A percentile compares a stretch with the other conserved stretches of the same genome.
These are phyloP conservation scores for Ricordea florida DNA, from an alignment of 92 coral and sea anemone species.

Conservation along the genomic window DNA sequence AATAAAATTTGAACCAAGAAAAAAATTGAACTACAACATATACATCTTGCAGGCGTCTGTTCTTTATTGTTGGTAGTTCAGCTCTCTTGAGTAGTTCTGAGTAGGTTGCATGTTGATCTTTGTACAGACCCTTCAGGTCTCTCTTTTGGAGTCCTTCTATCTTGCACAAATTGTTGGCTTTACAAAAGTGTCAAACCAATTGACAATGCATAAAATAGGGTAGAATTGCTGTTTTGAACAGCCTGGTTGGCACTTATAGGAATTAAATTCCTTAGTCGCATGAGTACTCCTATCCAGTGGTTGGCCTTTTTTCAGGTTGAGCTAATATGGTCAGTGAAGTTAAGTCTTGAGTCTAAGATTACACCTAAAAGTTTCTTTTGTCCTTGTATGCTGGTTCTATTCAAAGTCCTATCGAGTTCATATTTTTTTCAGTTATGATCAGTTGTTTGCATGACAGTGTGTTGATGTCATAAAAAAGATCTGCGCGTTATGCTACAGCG, in stretches of 20 bases:
- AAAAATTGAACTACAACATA: no score
- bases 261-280: slow-evolving; percentile 31
- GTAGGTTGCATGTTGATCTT: not conserved
- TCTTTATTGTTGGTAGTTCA: not conserved
- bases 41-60: slow-evolving; percentile 1
- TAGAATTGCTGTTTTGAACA: slow-evolving; percentile 22
- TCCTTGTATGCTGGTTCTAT: no score
- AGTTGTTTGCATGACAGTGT: no score
- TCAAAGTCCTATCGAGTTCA: no score
- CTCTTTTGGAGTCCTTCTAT: not conserved
- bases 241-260: slow-evolving; percentile 1
- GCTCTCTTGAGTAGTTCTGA: slow-evolving; percentile 24
- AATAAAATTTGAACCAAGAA: no score
- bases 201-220: slow-evolving; percentile 29
- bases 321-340: slow-evolving; percentile 2
- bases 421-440: no score
- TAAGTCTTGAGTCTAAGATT: slow-evolving; percentile 17
- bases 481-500: no score
- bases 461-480: no score
- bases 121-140: slow-evolving; percentile 11
- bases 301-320: slow-evolving; percentile 8
- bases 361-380: slow-evolving; percentile 25
- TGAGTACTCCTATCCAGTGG: slow-evolving; percentile 27
- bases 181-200: slow-evolving; percentile 27
- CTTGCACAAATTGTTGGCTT: slow-evolving; percentile 17